Evolutionary conservation across 2,888 invertebrate genomes (phyloP), one percentile per base, ranked within the genome.

Genomic region (Gerris lacustris): DNA sequence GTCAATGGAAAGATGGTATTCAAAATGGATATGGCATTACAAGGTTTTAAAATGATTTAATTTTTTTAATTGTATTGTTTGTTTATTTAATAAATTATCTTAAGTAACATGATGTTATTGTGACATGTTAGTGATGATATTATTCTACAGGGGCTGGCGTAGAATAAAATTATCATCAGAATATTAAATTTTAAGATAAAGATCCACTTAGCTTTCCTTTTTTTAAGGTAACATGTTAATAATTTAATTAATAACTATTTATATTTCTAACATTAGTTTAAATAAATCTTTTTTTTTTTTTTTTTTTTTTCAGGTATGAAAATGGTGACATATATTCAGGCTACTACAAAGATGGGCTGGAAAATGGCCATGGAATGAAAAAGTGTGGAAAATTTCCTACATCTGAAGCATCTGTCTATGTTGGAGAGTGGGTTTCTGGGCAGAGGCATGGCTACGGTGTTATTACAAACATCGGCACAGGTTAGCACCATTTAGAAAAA

Each of bases 321-420:
- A 88, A 87, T 71, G 92, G 91, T 5, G 92, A 92, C 78, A 82
- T 90, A 17, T 95, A 94, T 78, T 91, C 92, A 77, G 95, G 95
- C 0, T 88, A 89, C 79, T 94, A 94, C 79, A 89, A 89, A 78
- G 91, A 94, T 76, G 92, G 93, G 0, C 82, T 86, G 69, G 87
- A 90, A 1, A 89, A 92, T 77, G 95, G 95, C 0, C 93, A 94
- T 78, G 95, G 95, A 0, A 87, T 90, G 70, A 85, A 89, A 73
- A 89, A 88, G 73, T 89, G 90, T 77, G 92, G 92, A 43, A 88
- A 88, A 74, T 90, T 90, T 77, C 89, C 88, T 71, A 84, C 88
- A 0, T 87, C 88, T 1, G 84, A 86, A 1, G 89, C 90, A 0
- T 88, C 88, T 0, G 86, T 92, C 74, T 95, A 94, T 79, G 90